Conservation (phyloP, 2,113 vertebrate species). For the Pycnonotus jocosus region DNA sequence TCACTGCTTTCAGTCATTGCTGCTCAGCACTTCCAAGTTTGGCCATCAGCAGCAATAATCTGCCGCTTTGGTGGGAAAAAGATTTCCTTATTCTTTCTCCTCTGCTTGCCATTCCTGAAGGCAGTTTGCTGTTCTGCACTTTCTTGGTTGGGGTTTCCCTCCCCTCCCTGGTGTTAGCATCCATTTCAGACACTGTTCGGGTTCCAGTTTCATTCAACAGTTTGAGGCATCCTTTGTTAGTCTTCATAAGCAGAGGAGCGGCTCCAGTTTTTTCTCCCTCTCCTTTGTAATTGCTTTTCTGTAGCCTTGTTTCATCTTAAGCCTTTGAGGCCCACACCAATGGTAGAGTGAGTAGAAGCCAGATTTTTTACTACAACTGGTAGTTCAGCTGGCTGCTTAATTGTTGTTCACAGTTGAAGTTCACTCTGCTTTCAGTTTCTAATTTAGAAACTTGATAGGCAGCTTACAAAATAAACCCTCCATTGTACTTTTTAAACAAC, state of each 20-base stretch:
- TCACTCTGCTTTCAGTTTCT: background rate
- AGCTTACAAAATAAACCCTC: background rate
- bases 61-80: background rate
- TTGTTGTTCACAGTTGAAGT: background rate
- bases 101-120: background rate
- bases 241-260: background rate
- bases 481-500: background rate
- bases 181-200: background rate
- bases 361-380: background rate
- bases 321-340: background rate
- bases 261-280: background rate
- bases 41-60: background rate
- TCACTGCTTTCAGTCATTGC: background rate
- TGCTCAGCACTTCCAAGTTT: background rate
- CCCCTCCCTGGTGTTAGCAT: background rate
- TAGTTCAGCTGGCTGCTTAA: background rate
- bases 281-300: background rate
- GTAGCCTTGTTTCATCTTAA: background rate
- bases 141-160: background rate
- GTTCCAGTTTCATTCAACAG: background rate
- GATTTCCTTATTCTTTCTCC: background rate
- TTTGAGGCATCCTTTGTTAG: background rate
- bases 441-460: background rate
- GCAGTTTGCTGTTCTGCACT: background rate
- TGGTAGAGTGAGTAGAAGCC: background rate